Conservation (phyloP, 2,113 vertebrate genomes). For the Strix aluco region DNA sequence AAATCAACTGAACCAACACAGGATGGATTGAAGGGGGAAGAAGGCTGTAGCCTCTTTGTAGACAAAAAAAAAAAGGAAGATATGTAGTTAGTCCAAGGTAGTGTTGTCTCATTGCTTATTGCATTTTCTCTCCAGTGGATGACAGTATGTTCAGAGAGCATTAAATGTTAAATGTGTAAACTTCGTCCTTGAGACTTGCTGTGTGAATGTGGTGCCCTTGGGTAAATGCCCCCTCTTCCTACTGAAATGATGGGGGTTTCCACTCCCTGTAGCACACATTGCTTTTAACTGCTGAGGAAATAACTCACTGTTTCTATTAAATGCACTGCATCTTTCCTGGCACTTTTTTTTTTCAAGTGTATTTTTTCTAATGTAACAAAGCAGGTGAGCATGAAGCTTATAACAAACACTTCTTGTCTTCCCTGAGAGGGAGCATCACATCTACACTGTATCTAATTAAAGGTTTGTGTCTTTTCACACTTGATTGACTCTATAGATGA, state of each 20-base stretch:
- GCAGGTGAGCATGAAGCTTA: background rate
- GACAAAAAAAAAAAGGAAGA: background rate
- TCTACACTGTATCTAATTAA: background rate
- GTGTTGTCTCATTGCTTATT: background rate
- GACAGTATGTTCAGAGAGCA: accelerated
- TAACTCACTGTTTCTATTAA: background rate
- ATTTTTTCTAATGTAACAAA: background rate
- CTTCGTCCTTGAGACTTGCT: background rate
- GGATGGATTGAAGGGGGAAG: background rate
- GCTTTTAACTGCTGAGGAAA: background rate
- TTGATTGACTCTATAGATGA: background rate
- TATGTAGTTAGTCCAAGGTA: background rate
- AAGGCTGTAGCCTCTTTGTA: background rate
- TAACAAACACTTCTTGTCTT: background rate
- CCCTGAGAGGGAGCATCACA: background rate
- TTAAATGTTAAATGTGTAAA: background rate
- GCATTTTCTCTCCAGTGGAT: background rate
- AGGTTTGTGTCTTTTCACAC: background rate
- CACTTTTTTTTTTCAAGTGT: background rate
- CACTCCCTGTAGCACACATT: background rate
- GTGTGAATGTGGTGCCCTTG: background rate
- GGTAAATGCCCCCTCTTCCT: background rate
- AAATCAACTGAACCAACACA: background rate
- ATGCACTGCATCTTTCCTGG: background rate
- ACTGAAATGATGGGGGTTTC: background rate